Conservation (phyloP, 2,113 vertebrate genomes). For the Lutjanus erythropterus region DNA sequence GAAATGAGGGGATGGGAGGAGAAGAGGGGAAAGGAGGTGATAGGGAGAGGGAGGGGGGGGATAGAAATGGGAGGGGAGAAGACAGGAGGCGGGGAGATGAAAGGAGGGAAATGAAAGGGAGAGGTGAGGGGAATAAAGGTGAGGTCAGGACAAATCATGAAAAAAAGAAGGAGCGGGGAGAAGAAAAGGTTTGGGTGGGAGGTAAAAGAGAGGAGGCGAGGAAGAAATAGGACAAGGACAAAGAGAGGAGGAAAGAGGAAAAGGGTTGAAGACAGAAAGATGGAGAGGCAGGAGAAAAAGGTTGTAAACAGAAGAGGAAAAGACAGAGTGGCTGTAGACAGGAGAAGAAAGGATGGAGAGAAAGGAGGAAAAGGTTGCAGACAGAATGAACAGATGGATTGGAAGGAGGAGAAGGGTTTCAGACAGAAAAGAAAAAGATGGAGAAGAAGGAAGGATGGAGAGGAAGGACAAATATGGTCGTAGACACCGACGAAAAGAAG, state of each 20-base stretch:
- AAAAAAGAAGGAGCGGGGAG: conserved; percentile 22
- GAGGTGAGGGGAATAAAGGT: conserved; percentile 43
- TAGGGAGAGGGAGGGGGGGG: background rate
- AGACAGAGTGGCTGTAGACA: conserved; percentile 1
- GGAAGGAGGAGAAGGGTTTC: background rate
- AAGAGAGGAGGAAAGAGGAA: background rate
- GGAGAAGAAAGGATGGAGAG: background rate
- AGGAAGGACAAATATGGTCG: background rate
- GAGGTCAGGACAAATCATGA: conserved; percentile 32
- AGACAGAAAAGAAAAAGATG: conserved; percentile 1
- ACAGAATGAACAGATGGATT: conserved; percentile 1
- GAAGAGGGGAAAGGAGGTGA: conserved; percentile 11
- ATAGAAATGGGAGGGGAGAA: background rate
- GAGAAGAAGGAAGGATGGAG: background rate
- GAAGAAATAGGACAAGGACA: background rate
- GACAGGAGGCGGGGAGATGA: conserved; percentile 30
- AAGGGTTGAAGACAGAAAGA: background rate
- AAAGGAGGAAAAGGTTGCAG: background rate
- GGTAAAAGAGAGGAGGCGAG: conserved; percentile 27
- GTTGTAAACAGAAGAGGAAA: conserved; percentile 33
- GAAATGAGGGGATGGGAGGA: conserved; percentile 18
- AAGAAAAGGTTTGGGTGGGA: conserved; percentile 13
- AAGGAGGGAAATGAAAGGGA: conserved; percentile 42
- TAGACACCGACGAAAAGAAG: background rate
- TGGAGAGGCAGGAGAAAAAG: background rate